phyloP scores from a whole-genome alignment of 2,113 vertebrate species.

The Malurus elegans region DNA sequence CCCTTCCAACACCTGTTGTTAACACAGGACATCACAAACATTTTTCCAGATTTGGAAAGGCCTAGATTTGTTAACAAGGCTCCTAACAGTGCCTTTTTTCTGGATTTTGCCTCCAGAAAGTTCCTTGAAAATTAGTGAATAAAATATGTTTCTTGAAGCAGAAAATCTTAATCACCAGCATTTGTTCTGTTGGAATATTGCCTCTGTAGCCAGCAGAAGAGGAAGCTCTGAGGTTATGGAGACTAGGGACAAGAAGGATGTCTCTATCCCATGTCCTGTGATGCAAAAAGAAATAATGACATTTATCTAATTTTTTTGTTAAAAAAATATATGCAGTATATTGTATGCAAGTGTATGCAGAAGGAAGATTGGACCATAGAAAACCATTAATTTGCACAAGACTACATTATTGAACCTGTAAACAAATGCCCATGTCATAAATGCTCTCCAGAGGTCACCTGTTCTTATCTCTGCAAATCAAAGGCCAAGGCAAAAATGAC shows the following conservation, averaged over 20 bases:
- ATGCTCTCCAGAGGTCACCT: not conserved
- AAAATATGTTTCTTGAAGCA: not conserved
- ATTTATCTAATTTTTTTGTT: not conserved
- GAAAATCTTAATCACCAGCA: not conserved
- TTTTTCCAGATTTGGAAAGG: not conserved
- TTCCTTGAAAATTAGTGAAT: not conserved
- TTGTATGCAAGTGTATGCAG: too few relatives aligned
- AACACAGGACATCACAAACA: not conserved
- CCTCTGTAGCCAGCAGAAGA: not conserved
- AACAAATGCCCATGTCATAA: not conserved
- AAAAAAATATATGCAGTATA: not conserved
- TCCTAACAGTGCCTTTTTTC: not conserved
- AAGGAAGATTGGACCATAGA: not conserved
- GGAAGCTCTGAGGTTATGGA: not conserved
- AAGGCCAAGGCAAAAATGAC: not conserved
- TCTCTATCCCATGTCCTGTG: not conserved
- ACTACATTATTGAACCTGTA: not conserved
- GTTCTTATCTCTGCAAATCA: not conserved
- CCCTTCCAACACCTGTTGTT: not conserved
- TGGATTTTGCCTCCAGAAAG: not conserved
- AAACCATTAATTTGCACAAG: not conserved
- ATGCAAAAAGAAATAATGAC: not conserved
- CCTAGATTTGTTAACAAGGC: not conserved
- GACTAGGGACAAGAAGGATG: not conserved
- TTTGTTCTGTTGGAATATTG: not conserved